phyloP scores from a whole-genome alignment of 2,888 invertebrate genomes.

The Papilio demoleus region DNA sequence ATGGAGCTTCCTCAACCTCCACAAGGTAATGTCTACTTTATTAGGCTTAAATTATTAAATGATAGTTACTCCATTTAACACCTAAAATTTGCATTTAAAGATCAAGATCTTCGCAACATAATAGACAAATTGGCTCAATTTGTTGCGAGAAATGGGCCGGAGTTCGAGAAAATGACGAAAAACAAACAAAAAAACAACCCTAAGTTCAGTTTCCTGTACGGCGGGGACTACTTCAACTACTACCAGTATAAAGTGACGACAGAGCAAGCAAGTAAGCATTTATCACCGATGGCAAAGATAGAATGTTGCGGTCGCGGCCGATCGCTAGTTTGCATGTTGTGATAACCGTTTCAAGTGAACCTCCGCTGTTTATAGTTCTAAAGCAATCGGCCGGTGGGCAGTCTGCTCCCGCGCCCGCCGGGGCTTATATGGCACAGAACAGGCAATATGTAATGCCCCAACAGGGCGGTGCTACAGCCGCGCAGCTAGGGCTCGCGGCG shows the following conservation, averaged over 20 bases:
- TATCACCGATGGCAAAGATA: slow-evolving; percentile 66
- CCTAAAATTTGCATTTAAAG: slow-evolving; percentile 75
- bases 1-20: slow-evolving; percentile 84
- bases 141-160: slow-evolving; percentile 99
- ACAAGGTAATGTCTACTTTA: slow-evolving; percentile 76
- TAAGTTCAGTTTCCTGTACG: slow-evolving; percentile 98
- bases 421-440: slow-evolving; percentile 83
- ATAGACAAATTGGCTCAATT: slow-evolving; percentile 99
- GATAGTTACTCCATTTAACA: slow-evolving; percentile 14
- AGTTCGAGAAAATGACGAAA: slow-evolving; percentile 99
- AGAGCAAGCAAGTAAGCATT: slow-evolving; percentile 95
- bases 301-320: slow-evolving; percentile 64
- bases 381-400: slow-evolving; percentile 86
- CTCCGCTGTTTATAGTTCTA: slow-evolving; percentile 88
- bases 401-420: slow-evolving; percentile 78
- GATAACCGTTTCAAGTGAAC: slow-evolving; percentile 80
- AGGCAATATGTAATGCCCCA: slow-evolving; percentile 84
- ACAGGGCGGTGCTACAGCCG: slow-evolving; percentile 81
- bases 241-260: slow-evolving; percentile 98
- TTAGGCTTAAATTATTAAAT: background rate
- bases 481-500: slow-evolving; percentile 82
- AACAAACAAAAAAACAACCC: slow-evolving; percentile 99
- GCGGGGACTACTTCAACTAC: slow-evolving; percentile 97
- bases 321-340: slow-evolving; percentile 71
- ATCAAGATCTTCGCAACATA: slow-evolving; percentile 97